Evolutionary conservation across 2,113 vertebrate genomes (phyloP), one percentile per base, ranked within the genome.

Genomic region (Mionectes macconnelli): DNA sequence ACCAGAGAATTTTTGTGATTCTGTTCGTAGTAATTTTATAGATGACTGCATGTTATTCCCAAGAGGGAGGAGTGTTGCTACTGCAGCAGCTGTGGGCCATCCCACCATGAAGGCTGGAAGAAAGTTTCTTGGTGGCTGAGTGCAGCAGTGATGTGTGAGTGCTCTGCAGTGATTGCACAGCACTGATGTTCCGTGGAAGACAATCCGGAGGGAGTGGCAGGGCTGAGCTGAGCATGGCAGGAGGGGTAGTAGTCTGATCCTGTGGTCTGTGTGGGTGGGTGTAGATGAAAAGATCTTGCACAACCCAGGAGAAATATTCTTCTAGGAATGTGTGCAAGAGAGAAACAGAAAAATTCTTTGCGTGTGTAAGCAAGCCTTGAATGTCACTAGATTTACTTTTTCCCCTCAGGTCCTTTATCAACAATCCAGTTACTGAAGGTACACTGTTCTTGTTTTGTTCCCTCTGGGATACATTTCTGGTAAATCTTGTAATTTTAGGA

Each of bases 31-130:
- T 20, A 8, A 3, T 23, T 17, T 53, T 68, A 14, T 21, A 66
- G 56, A 11, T 4, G 4, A 30, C 49, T 60, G 53, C 4, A 5
- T 5, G 0, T 20, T 40, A 13, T 14, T 78, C 8, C 8, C 4
- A 5, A 9, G 62, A 52, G 50, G n/a, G 42, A 47, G 35, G 13
- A 57, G 35, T 33, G 44, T 27, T 72, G 21, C 66, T 49, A 1
- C 50, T 52, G 31, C 24, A 31, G 81, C 55, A 47, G 76, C 76
- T 30, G 63, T 5, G 68, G 40, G 16, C 35, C 23, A 28, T 84
- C 37, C 50, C n/a, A 31, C 19, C 47, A 8, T 22, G 16, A 49
- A 49, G 50, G 19, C 6, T 47, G 66, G 52, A 57, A 67, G 42
- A 24, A 44, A 18, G 37, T 56, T 70, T 13, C 14, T 21, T 70